These are phyloP conservation scores for Turritopsis dohrnii DNA, from an alignment of 30 jellyfish, hydroid and myxozoan species.

Conservation along the genomic window DNA sequence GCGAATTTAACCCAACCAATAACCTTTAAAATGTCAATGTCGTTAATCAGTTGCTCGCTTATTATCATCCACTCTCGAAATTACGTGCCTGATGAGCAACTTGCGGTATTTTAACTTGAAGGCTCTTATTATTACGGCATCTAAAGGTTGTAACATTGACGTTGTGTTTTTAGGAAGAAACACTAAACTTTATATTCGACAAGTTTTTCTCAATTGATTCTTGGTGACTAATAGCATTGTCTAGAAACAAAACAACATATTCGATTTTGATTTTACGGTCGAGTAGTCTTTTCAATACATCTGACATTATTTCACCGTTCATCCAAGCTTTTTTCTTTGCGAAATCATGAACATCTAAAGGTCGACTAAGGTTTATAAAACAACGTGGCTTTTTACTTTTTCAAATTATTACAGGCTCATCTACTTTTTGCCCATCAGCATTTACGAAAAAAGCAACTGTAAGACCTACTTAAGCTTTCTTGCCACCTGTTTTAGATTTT, in stretches of 20 bases:
- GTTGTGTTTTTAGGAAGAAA: conserved; percentile 10
- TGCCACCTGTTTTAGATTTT: conserved; percentile 7
- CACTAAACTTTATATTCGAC: conserved; percentile 20
- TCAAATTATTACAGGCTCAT: conserved; percentile 1
- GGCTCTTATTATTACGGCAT: conserved; percentile 18
- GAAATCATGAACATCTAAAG: conserved; percentile 8
- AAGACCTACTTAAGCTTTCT: not conserved
- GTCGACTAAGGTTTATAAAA: conserved; percentile 6
- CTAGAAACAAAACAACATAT: not conserved
- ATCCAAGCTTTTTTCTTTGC: conserved; percentile 14
- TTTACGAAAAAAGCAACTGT: conserved; percentile 8
- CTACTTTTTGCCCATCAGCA: conserved; percentile 11
- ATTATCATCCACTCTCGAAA: conserved; percentile 6
- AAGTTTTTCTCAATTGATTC: conserved; percentile 21
- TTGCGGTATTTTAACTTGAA: conserved; percentile 6
- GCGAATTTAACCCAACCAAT: no score
- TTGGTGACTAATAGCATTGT: conserved; percentile 19
- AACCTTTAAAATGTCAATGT: no score
- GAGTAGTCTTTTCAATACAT: conserved; percentile 7
- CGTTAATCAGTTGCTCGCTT: no score
- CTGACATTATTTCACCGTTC: conserved; percentile 21
- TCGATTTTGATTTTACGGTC: not conserved
- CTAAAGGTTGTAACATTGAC: not conserved
- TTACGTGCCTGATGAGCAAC: conserved; percentile 13
- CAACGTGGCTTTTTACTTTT: conserved; percentile 9